These are phyloP conservation scores for Tenebrio molitor DNA, from an alignment of 1,140 invertebrate genomes.

Conservation along the genomic window DNA sequence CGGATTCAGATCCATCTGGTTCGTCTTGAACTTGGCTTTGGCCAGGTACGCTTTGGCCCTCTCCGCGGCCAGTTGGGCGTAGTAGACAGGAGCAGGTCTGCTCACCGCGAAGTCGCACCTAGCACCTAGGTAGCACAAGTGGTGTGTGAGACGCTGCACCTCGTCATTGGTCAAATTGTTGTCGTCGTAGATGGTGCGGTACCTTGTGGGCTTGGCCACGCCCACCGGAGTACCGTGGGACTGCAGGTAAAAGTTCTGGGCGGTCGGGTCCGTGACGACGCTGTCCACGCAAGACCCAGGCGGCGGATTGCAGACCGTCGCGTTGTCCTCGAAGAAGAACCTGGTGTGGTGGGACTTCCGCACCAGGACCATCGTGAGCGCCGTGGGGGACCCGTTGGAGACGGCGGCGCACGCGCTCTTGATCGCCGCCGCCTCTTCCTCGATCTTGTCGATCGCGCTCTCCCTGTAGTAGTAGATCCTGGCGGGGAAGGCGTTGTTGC, in stretches of 20 bases:
- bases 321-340: slow-evolving; percentile 75
- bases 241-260: slow-evolving; percentile 86
- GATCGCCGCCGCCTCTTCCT: slow-evolving; percentile 77
- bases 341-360: slow-evolving; percentile 93
- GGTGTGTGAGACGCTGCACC: slow-evolving; percentile 86
- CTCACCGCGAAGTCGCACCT: slow-evolving; percentile 89
- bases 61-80: slow-evolving; percentile 90
- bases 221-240: slow-evolving; percentile 80
- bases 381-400: slow-evolving; percentile 71
- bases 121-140: slow-evolving; percentile 89
- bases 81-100: slow-evolving; percentile 93
- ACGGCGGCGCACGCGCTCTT: slow-evolving; percentile 74
- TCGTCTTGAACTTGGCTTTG: slow-evolving; percentile 37
- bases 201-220: slow-evolving; percentile 88
- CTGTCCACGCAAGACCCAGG: slow-evolving; percentile 87
- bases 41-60: slow-evolving; percentile 70
- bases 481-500: slow-evolving; percentile 67
- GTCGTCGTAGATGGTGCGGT: slow-evolving; percentile 88
- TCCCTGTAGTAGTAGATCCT: slow-evolving; percentile 82
- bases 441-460: slow-evolving; percentile 79
- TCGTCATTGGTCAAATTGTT: slow-evolving; percentile 78
- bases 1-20: slow-evolving; percentile 35
- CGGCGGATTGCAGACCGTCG: slow-evolving; percentile 79
- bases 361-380: slow-evolving; percentile 87
- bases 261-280: slow-evolving; percentile 82